Conservation (phyloP, 2,888 invertebrate genomes). For the Ormyrus rosae region DNA sequence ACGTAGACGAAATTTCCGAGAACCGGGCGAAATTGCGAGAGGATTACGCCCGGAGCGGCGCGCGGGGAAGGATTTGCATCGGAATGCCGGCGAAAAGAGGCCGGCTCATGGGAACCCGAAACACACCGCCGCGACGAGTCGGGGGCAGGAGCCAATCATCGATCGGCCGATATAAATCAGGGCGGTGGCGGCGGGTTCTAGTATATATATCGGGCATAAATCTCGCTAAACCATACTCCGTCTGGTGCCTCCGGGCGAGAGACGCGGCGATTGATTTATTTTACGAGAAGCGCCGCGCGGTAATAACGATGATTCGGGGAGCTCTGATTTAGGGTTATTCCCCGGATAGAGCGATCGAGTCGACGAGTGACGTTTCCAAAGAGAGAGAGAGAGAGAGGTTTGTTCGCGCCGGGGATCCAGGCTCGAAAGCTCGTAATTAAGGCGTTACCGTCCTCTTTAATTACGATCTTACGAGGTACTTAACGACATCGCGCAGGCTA, state of each 20-base stretch:
- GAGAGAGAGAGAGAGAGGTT: too few relatives aligned
- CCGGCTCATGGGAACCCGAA: background rate
- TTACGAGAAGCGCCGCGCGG: conserved; percentile 14
- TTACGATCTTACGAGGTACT: conserved; percentile 16
- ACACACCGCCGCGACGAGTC: background rate
- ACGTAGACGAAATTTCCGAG: conserved; percentile 67
- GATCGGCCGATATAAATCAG: conserved; percentile 35
- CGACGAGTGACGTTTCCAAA: too few relatives aligned
- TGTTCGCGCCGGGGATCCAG: background rate
- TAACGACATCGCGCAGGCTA: too few relatives aligned
- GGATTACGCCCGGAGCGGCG: conserved; percentile 69
- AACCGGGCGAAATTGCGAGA: conserved; percentile 72
- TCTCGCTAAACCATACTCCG: conserved; percentile 37
- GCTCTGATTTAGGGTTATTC: conserved; percentile 31
- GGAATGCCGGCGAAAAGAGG: conserved; percentile 67
- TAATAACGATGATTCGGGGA: background rate
- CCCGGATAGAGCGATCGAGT: too few relatives aligned
- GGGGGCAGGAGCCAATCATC: background rate
- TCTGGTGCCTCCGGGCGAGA: background rate
- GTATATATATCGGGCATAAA: conserved; percentile 26
- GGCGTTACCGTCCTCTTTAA: conserved; percentile 2
- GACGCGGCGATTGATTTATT: conserved; percentile 47
- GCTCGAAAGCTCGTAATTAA: conserved; percentile 6
- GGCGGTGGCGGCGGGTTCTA: background rate
- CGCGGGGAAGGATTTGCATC: conserved; percentile 71